Evolutionary conservation across 1,140 invertebrate species (phyloP).

Genomic region (Drosophila sucinea): DNA sequence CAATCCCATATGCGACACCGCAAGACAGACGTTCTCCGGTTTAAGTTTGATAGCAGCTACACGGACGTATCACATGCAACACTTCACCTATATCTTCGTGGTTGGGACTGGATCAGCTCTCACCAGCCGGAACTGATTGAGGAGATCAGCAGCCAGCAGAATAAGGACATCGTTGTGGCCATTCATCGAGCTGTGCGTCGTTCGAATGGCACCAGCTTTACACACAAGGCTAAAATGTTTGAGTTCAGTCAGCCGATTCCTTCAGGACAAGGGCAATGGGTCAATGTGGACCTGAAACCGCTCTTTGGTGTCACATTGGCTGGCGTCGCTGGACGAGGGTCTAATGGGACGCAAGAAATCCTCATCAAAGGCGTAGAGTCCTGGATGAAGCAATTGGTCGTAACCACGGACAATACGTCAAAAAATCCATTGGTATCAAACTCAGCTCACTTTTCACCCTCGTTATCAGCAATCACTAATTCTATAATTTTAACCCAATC

Average conservation of each 20-base stretch:
- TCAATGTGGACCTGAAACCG: constrained; percentile 90
- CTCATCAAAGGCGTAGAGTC: constrained; percentile 87
- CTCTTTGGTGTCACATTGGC: constrained; percentile 85
- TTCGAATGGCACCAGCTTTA: constrained; percentile 53
- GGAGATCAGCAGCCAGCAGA: constrained; percentile 31
- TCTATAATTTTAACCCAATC: constrained; percentile 1
- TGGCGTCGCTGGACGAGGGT: constrained; percentile 87
- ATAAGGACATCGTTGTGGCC: constrained; percentile 56
- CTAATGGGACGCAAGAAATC: constrained; percentile 89
- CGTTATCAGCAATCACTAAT: not conserved
- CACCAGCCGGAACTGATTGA: constrained; percentile 57
- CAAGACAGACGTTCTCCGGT: constrained; percentile 60
- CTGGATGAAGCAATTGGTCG: constrained; percentile 83
- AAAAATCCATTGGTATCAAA: constrained; percentile 60
- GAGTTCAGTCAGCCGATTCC: constrained; percentile 72
- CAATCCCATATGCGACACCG: constrained; percentile 54
- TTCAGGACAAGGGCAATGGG: constrained; percentile 87
- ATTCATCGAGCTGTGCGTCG: constrained; percentile 50
- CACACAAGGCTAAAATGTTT: constrained; percentile 64
- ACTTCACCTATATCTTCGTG: constrained; percentile 68
- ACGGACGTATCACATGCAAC: constrained; percentile 66
- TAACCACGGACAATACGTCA: constrained; percentile 52
- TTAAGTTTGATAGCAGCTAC: constrained; percentile 55
- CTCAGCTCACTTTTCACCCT: not conserved
- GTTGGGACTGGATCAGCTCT: constrained; percentile 65